Conservation (phyloP, 2,113 vertebrate genomes). For the Ascaphus truei region DNA sequence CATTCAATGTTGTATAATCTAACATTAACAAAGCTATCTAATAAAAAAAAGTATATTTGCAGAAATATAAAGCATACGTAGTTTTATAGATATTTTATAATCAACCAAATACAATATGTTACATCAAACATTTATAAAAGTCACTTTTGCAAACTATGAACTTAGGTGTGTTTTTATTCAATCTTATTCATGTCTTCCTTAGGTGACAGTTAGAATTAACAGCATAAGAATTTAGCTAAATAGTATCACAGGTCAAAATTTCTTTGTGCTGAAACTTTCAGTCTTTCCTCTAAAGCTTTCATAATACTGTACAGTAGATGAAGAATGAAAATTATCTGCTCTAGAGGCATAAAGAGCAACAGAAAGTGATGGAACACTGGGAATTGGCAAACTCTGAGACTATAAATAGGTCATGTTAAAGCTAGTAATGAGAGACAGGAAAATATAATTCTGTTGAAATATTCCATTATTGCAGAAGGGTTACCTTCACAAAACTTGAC, state of each 20-base stretch:
- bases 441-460: neutral
- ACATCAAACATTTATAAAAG: no score
- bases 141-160: no score
- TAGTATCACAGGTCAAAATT: neutral
- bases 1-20: no score
- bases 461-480: neutral
- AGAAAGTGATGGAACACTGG: neutral
- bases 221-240: neutral
- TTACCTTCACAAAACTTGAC: no score
- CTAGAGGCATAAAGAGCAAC: neutral
- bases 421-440: constrained; percentile 15
- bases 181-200: neutral
- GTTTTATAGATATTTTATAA: no score
- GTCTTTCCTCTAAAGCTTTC: neutral
- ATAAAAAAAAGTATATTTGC: no score
- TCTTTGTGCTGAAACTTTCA: neutral
- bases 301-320: no score
- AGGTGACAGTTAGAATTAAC: neutral
- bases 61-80: no score
- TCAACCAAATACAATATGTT: no score
- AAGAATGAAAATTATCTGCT: neutral
- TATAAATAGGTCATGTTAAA: constrained; percentile 13
- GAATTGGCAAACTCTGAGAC: neutral
- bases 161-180: no score
- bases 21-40: no score